These are phyloP conservation scores for Melipona quadrifasciata DNA, from an alignment of 1,140 invertebrate genomes.

Conservation along the genomic window DNA sequence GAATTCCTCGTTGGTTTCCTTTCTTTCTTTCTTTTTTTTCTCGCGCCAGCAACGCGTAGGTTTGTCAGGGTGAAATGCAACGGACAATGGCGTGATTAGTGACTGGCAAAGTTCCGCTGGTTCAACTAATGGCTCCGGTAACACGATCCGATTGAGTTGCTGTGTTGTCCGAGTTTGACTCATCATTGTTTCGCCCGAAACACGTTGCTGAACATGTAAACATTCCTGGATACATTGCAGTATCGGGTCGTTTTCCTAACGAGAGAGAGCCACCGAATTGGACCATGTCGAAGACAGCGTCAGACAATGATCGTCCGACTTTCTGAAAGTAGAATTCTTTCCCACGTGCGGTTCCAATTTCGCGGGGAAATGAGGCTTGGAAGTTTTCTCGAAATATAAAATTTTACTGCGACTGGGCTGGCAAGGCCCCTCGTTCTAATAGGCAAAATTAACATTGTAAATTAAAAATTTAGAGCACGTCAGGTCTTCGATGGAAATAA, in stretches of 20 bases:
- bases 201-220: conserved; percentile 28
- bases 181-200: conserved; percentile 23
- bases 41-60: neutral
- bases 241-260: neutral
- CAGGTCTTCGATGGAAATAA: too few species aligned
- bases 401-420: neutral
- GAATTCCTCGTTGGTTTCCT: neutral
- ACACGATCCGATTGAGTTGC: conserved; percentile 38
- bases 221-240: neutral
- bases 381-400: neutral
- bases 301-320: neutral
- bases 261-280: neutral
- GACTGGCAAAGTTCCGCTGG: conserved; percentile 6
- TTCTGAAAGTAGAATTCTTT: neutral
- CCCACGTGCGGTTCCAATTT: neutral
- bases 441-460: too few species aligned
- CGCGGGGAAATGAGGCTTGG: too few species aligned
- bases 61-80: conserved; percentile 16
- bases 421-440: too few species aligned
- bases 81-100: conserved; percentile 29
- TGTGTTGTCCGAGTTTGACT: neutral
- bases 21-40: neutral
- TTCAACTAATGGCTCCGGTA: conserved; percentile 30
- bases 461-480: too few species aligned
- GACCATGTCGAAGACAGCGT: neutral